Conservation (phyloP, 2,888 invertebrate genomes). For the Caenorhabditis plicata region DNA sequence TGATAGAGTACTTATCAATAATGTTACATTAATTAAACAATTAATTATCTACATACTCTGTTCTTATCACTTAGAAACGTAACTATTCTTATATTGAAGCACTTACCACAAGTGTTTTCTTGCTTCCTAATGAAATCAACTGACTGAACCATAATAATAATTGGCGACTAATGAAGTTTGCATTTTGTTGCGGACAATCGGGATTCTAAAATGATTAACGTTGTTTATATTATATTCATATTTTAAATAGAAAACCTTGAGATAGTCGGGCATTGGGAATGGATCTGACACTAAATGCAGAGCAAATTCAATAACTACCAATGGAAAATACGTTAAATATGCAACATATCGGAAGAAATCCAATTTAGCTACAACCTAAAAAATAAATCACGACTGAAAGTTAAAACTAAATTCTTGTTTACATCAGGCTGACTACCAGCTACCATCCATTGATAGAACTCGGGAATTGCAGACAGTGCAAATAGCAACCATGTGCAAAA, state of each 20-base stretch:
- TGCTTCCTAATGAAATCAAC: slow-evolving; percentile 48
- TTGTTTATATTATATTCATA: background rate
- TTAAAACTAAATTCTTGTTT: slow-evolving; percentile 4
- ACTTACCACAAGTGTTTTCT: slow-evolving; percentile 49
- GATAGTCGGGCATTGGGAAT: slow-evolving; percentile 28
- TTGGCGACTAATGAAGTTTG: slow-evolving; percentile 57
- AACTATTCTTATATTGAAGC: too few relatives aligned
- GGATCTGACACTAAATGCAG: slow-evolving; percentile 55
- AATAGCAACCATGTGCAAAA: slow-evolving; percentile 88
- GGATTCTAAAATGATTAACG: slow-evolving; percentile 7
- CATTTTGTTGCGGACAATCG: slow-evolving; percentile 54
- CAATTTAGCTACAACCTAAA: slow-evolving; percentile 50
- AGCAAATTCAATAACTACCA: slow-evolving; percentile 50
- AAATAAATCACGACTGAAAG: too few relatives aligned
- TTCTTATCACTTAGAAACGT: too few relatives aligned
- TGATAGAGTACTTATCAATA: too few relatives aligned
- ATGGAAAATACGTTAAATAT: slow-evolving; percentile 57
- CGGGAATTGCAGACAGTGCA: slow-evolving; percentile 74
- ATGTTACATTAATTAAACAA: too few relatives aligned
- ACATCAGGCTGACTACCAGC: slow-evolving; percentile 54
- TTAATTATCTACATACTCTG: too few relatives aligned
- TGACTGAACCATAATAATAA: slow-evolving; percentile 55
- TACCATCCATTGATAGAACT: slow-evolving; percentile 59
- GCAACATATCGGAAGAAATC: slow-evolving; percentile 56
- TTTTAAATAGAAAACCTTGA: slow-evolving; percentile 13